Evolutionary conservation across 2,113 vertebrate species (phyloP).

Genomic region (Sylvicapra grimmia): DNA sequence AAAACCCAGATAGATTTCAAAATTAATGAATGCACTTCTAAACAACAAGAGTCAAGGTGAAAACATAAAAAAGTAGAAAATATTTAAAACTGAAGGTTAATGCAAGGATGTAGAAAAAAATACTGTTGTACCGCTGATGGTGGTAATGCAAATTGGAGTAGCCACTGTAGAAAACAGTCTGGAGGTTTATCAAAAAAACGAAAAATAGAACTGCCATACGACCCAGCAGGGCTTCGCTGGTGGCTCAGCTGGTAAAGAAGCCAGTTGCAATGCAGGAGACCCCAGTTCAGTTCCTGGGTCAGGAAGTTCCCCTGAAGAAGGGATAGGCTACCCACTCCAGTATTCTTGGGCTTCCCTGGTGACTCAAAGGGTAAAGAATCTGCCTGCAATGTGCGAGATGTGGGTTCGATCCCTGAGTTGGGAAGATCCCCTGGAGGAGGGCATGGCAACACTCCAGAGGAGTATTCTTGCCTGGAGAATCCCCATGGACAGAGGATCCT

Average conservation of each 20-base stretch:
- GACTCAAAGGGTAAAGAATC: background rate
- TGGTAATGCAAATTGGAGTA: background rate
- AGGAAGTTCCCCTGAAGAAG: background rate
- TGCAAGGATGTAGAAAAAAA: background rate
- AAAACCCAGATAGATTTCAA: background rate
- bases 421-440: background rate
- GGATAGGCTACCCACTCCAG: background rate
- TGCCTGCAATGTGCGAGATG: background rate
- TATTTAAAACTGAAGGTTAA: background rate
- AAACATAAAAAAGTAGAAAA: background rate
- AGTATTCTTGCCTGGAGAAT: background rate
- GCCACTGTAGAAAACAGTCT: background rate
- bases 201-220: background rate
- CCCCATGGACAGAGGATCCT: background rate
- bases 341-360: background rate
- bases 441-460: background rate
- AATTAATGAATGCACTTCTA: background rate
- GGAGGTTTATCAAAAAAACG: background rate
- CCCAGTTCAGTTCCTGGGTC: background rate
- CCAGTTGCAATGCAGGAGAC: background rate
- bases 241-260: background rate
- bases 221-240: background rate
- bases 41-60: background rate
- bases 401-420: background rate
- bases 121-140: background rate